These are phyloP conservation scores for Pseudois nayaur DNA, from an alignment of 2,113 vertebrate genomes.

Conservation along the genomic window DNA sequence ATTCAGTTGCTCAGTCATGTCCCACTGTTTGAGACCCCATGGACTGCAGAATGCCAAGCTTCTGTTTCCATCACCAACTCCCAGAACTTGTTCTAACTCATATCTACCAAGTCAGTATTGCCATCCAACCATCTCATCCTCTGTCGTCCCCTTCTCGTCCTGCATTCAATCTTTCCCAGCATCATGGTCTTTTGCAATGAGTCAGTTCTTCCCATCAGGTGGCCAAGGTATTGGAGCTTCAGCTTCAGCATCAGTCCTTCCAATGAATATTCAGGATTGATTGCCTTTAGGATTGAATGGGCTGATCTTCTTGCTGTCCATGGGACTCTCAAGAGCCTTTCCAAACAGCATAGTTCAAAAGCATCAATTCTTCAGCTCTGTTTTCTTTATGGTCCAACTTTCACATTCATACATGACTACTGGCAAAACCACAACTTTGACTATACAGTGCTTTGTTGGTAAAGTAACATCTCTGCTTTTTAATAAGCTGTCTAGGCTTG, in stretches of 20 bases:
- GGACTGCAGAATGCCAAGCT: neutral
- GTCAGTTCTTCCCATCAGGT: neutral
- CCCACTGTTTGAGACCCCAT: neutral
- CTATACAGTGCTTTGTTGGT: neutral
- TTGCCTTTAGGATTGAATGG: neutral
- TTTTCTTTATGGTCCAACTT: neutral
- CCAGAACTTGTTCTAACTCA: neutral
- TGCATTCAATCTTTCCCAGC: neutral
- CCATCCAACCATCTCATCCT: neutral
- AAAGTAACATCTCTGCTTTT: neutral
- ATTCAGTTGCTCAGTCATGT: neutral
- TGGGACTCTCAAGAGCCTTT: neutral
- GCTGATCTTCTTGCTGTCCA: neutral
- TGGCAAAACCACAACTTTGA: neutral
- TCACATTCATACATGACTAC: neutral
- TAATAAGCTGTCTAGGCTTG: neutral
- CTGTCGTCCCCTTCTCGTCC: neutral
- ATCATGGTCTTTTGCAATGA: neutral
- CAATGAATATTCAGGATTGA: neutral
- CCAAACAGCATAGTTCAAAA: neutral
- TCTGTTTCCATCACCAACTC: neutral
- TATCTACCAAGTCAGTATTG: neutral
- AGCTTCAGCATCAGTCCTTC: neutral
- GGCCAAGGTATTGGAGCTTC: neutral
- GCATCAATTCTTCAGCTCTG: neutral